Evolutionary conservation across 2,888 invertebrate genomes (phyloP).

Genomic region (Gibbula magus): DNA sequence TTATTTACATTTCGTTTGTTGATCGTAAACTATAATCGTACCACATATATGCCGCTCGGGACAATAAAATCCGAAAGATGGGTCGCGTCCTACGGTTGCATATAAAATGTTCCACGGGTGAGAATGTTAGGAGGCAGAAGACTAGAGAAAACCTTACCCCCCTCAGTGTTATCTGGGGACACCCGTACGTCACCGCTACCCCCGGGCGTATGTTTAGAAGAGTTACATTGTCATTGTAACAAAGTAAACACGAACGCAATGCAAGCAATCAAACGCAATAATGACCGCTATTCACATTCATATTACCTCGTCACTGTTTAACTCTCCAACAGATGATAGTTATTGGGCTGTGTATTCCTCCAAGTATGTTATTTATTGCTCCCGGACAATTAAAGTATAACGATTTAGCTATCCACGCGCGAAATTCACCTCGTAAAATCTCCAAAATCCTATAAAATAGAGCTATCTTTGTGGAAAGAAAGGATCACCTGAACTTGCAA

Average conservation of each 20-base stretch:
- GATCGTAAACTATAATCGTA: not conserved
- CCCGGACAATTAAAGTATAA: not conserved
- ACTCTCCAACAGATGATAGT: not conserved
- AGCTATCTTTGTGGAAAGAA: not conserved
- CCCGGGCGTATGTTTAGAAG: no score
- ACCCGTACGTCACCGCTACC: no score
- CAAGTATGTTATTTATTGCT: not conserved
- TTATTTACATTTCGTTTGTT: not conserved
- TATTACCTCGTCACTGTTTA: not conserved
- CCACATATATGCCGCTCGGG: not conserved
- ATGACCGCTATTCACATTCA: not conserved
- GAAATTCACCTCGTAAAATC: slow-evolving; percentile 14
- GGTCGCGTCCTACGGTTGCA: not conserved
- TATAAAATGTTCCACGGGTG: not conserved
- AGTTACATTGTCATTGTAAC: not conserved
- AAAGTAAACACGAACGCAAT: not conserved
- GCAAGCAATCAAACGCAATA: not conserved
- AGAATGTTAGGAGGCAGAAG: not conserved
- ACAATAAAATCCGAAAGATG: not conserved
- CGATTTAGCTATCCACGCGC: slow-evolving; percentile 17
- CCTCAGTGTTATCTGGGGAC: not conserved
- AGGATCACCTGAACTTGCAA: no score
- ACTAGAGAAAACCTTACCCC: not conserved
- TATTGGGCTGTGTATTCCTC: not conserved
- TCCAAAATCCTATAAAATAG: slow-evolving; percentile 2